These are phyloP conservation scores for Caerostris extrusa DNA, from an alignment of 1,140 invertebrate species.

Conservation along the genomic window DNA sequence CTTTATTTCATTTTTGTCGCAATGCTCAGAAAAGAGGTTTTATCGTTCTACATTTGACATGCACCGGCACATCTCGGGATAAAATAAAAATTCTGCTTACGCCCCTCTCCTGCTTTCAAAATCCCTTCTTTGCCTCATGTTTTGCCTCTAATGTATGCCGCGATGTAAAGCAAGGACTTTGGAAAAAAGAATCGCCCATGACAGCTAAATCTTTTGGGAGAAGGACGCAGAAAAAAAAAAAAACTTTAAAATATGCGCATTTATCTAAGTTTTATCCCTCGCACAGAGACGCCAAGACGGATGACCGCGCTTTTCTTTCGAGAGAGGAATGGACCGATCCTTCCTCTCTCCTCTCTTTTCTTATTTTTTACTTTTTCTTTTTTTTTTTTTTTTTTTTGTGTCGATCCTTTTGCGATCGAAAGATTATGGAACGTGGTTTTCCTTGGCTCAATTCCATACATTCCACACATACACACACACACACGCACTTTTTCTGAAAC, in stretches of 20 bases:
- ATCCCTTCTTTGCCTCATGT: conserved; percentile 74
- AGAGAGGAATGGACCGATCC: conserved; percentile 26
- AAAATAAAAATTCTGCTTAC: conserved; percentile 73
- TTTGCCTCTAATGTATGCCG: conserved; percentile 76
- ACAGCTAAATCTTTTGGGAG: conserved; percentile 75
- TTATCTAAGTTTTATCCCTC: conserved; percentile 77
- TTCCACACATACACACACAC: background rate
- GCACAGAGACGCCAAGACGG: conserved; percentile 71
- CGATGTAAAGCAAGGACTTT: conserved; percentile 75
- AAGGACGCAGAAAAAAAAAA: conserved; percentile 53
- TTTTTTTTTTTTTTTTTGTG: no score
- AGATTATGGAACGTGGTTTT: conserved; percentile 42
- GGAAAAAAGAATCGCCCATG: conserved; percentile 73
- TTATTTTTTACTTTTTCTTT: background rate
- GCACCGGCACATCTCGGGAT: conserved; percentile 72
- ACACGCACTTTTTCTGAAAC: background rate
- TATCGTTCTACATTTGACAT: conserved; percentile 77
- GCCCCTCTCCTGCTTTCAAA: conserved; percentile 59
- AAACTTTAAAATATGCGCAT: conserved; percentile 77
- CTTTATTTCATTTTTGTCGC: conserved; percentile 78
- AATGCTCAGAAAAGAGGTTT: conserved; percentile 75
- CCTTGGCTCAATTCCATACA: conserved; percentile 22
- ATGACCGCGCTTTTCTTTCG: conserved; percentile 68
- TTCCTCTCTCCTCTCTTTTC: no score
- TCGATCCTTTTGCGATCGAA: no score